phyloP scores from a whole-genome alignment of 2,888 invertebrate genomes.

The Macrophya annulata region DNA sequence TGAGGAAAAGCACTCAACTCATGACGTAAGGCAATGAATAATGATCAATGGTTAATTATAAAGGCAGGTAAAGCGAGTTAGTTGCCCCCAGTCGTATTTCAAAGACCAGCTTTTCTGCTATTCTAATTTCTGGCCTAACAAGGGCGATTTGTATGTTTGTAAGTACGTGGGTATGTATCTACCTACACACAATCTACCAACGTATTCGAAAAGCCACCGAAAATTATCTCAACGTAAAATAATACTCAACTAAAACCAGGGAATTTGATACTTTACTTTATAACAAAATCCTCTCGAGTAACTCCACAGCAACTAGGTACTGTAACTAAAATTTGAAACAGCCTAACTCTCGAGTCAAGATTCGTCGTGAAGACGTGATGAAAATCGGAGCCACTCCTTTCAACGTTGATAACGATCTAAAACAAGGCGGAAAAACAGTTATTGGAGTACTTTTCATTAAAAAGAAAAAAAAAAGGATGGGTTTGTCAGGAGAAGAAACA shows the following conservation, averaged over 20 bases:
- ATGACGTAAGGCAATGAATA: constrained; percentile 7
- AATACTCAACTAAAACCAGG: not conserved
- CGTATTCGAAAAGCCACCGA: not conserved
- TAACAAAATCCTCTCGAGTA: not conserved
- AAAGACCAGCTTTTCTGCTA: not conserved
- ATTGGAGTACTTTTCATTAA: no score
- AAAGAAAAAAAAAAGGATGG: no score
- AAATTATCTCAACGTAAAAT: not conserved
- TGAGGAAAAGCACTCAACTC: not conserved
- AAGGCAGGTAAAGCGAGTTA: not conserved
- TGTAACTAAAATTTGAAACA: not conserved
- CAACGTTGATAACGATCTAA: no score
- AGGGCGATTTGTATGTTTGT: no score
- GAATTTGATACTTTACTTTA: not conserved
- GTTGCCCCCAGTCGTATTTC: not conserved
- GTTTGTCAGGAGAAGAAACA: no score
- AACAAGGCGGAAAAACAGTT: no score
- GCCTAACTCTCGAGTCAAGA: not conserved
- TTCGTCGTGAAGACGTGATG: not conserved
- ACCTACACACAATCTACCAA: not conserved
- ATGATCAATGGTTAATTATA: not conserved
- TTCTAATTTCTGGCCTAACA: not conserved
- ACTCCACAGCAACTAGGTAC: not conserved
- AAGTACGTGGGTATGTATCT: not conserved
- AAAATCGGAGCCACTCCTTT: no score